Conservation (phyloP, 2,888 invertebrate species). For the Aethes cnicana region DNA sequence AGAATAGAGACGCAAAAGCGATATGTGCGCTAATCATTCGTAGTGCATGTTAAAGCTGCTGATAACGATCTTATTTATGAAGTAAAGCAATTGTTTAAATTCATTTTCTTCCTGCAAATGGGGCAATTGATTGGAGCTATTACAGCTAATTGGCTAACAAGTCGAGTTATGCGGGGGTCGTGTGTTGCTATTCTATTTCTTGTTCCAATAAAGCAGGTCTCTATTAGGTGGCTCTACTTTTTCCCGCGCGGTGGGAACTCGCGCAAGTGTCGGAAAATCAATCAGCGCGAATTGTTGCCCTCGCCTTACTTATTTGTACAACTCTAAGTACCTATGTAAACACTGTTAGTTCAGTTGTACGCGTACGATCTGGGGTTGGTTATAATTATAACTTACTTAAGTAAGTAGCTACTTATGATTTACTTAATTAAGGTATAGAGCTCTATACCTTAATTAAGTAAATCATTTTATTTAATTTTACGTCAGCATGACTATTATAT, state of each 20-base stretch:
- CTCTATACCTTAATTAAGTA: too few species aligned
- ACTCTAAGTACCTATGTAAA: too few species aligned
- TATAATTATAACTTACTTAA: too few species aligned
- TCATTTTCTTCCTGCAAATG: conserved; percentile 48
- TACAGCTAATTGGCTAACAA: conserved; percentile 60
- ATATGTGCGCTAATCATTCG: conserved; percentile 5
- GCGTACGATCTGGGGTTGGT: too few species aligned
- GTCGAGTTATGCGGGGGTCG: conserved; percentile 50
- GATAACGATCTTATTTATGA: conserved; percentile 30
- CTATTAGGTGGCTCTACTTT: conserved; percentile 57
- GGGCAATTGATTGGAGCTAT: conserved; percentile 56
- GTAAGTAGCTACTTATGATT: too few species aligned
- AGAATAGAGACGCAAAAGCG: conserved; percentile 38
- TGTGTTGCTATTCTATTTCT: conserved; percentile 69
- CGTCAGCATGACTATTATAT: too few species aligned
- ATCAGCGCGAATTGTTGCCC: conserved; percentile 46
- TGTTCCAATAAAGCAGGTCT: conserved; percentile 69
- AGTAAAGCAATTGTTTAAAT: conserved; percentile 37
- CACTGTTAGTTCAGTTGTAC: too few species aligned
- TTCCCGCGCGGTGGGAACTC: conserved; percentile 64
- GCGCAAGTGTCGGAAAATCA: conserved; percentile 70
- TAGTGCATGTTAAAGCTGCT: not conserved
- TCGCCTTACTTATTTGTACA: conserved; percentile 4
- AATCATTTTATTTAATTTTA: too few species aligned
- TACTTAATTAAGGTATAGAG: too few species aligned